Evolutionary conservation across 2,113 vertebrate species (phyloP).

Genomic region (Meleagris gallopavo): DNA sequence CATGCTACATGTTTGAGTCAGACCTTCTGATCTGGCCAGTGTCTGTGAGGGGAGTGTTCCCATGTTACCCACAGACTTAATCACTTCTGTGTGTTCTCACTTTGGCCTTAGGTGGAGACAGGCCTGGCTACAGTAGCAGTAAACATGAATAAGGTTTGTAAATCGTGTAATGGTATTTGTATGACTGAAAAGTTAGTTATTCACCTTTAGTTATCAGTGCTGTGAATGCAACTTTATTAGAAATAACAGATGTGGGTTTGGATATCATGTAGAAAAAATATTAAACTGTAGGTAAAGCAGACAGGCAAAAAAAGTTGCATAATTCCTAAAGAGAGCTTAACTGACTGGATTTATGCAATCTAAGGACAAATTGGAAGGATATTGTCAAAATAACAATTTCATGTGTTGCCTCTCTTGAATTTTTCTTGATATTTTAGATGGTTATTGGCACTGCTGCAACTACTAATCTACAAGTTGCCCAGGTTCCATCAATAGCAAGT

Average conservation of each 20-base stretch:
- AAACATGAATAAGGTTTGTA: neutral
- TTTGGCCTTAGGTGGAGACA: neutral
- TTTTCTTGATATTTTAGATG: slow-evolving; percentile 69
- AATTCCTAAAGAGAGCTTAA: neutral
- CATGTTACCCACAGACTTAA: neutral
- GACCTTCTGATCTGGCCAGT: neutral
- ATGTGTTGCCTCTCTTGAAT: neutral
- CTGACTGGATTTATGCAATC: neutral
- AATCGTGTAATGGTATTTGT: neutral
- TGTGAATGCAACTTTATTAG: neutral
- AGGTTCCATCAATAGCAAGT: slow-evolving; percentile 39
- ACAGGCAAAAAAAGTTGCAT: neutral
- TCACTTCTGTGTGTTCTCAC: neutral
- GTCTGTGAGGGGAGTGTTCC: neutral
- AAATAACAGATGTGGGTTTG: neutral
- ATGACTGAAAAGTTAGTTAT: neutral
- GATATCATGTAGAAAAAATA: neutral
- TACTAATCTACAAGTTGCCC: slow-evolving; percentile 18
- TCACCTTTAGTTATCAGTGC: neutral
- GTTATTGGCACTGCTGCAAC: slow-evolving; percentile 28
- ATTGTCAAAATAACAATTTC: neutral
- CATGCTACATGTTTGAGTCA: neutral
- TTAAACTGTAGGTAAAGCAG: neutral
- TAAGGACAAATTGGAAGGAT: slow-evolving; percentile 1
- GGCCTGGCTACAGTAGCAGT: neutral